A percentile compares a stretch with the other conserved stretches of the same genome.
These are phyloP conservation scores for Coregonus sp. DNA, from an alignment of 2,797 vertebrate species.

Conservation along the genomic window DNA sequence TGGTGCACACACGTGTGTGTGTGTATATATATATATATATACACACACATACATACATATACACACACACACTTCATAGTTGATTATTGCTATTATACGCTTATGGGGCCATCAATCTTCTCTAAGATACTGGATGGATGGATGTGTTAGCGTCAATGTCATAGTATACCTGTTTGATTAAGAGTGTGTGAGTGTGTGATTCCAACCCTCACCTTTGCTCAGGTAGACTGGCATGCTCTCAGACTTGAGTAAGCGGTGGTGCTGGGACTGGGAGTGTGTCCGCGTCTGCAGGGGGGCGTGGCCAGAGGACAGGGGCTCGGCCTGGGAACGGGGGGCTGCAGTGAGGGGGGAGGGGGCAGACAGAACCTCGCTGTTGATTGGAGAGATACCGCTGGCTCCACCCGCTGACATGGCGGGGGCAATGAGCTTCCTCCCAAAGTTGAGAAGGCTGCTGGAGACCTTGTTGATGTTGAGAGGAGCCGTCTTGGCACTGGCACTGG, in stretches of 20 bases:
- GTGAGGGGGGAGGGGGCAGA: slow-evolving; percentile 39
- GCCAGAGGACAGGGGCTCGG: slow-evolving; percentile 54
- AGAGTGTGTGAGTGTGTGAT: background rate
- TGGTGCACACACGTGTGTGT: too few relatives aligned
- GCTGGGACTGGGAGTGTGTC: slow-evolving; percentile 70
- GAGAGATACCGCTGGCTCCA: slow-evolving; percentile 61
- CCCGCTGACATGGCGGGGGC: slow-evolving; percentile 80
- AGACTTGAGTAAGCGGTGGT: slow-evolving; percentile 91
- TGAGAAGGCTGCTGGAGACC: slow-evolving; percentile 94
- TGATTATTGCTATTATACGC: background rate
- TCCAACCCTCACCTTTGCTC: slow-evolving; percentile 85
- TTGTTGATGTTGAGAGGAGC: slow-evolving; percentile 96
- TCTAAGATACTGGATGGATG: background rate
- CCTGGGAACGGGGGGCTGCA: slow-evolving; percentile 42
- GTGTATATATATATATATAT: too few relatives aligned
- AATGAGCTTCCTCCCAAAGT: slow-evolving; percentile 94
- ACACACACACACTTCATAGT: too few relatives aligned
- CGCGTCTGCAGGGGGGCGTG: slow-evolving; percentile 35
- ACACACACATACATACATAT: too few relatives aligned
- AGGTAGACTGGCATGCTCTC: slow-evolving; percentile 98
- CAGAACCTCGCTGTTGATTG: slow-evolving; percentile 70
- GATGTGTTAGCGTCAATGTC: background rate
- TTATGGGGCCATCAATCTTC: background rate
- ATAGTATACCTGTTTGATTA: background rate
- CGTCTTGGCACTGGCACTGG: slow-evolving; percentile 75